phyloP scores from a whole-genome alignment of 2,797 vertebrate species.

The Setipinna tenuifilis region DNA sequence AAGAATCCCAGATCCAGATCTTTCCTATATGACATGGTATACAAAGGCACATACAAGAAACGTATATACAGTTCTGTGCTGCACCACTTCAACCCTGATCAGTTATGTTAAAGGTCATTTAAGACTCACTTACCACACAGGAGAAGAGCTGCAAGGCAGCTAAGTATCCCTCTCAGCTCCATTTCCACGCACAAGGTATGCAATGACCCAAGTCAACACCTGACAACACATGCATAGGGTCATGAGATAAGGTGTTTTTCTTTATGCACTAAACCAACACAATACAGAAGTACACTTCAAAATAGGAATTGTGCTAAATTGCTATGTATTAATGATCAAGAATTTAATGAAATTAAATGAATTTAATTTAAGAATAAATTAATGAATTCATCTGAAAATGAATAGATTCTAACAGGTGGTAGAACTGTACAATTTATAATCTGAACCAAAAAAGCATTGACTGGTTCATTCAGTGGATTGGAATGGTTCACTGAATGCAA shows the following conservation, averaged over 20 bases:
- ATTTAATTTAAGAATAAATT: no score
- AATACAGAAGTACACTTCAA: no score
- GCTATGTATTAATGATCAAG: neutral
- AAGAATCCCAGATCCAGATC: no score
- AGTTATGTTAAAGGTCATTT: neutral
- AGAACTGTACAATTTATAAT: neutral
- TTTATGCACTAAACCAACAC: neutral
- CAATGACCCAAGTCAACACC: neutral
- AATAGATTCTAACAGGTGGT: neutral
- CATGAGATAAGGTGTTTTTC: neutral
- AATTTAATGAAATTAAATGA: no score
- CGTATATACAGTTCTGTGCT: neutral
- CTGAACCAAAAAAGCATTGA: neutral
- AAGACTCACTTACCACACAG: conserved; percentile 2
- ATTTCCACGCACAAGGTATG: neutral
- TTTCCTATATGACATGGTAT: no score
- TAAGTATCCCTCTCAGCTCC: conserved; percentile 8
- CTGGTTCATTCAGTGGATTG: neutral
- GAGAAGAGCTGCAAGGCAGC: conserved; percentile 2
- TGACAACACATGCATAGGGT: neutral
- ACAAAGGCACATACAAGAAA: no score
- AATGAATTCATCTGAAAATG: neutral
- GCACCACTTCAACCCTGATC: neutral
- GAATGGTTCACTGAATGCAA: no score
- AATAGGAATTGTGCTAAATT: neutral